Conservation (phyloP, 2,113 vertebrate genomes). For the Plotosus lineatus region DNA sequence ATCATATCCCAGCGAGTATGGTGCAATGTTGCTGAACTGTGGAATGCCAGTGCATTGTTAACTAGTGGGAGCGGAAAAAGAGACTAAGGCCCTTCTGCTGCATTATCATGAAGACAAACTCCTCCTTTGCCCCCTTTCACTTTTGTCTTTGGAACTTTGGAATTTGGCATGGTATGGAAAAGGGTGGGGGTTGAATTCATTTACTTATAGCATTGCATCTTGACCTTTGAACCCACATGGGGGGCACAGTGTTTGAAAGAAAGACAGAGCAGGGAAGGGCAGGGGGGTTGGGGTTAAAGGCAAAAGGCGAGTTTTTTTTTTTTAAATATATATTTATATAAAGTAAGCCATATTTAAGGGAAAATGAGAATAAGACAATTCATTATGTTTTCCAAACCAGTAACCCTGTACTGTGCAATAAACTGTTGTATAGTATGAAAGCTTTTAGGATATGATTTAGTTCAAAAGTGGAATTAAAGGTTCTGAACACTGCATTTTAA, state of each 20-base stretch:
- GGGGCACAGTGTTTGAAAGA: constrained; percentile 52
- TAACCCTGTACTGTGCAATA: background rate
- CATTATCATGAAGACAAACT: constrained; percentile 54
- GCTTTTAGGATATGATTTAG: background rate
- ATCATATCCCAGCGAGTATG: constrained; percentile 36
- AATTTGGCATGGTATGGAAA: constrained; percentile 41
- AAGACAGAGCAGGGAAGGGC: constrained; percentile 35
- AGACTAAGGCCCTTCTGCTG: constrained; percentile 47
- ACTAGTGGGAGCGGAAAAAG: constrained; percentile 39
- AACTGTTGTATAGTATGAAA: background rate
- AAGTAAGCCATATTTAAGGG: background rate
- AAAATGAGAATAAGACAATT: constrained; percentile 2
- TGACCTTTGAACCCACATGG: constrained; percentile 57
- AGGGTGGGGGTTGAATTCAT: constrained; percentile 1
- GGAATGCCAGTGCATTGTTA: constrained; percentile 48
- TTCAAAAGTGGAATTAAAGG: background rate
- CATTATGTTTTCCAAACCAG: background rate
- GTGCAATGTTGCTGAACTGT: constrained; percentile 49
- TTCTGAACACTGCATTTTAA: background rate
- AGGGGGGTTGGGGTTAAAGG: constrained; percentile 34
- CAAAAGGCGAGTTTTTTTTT: constrained; percentile 49
- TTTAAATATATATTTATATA: background rate
- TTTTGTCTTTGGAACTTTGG: constrained; percentile 42
- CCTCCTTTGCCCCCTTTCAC: constrained; percentile 41
- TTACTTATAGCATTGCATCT: constrained; percentile 45